Evolutionary conservation across 2,113 vertebrate species (phyloP).

Genomic region (Alosa alosa): DNA sequence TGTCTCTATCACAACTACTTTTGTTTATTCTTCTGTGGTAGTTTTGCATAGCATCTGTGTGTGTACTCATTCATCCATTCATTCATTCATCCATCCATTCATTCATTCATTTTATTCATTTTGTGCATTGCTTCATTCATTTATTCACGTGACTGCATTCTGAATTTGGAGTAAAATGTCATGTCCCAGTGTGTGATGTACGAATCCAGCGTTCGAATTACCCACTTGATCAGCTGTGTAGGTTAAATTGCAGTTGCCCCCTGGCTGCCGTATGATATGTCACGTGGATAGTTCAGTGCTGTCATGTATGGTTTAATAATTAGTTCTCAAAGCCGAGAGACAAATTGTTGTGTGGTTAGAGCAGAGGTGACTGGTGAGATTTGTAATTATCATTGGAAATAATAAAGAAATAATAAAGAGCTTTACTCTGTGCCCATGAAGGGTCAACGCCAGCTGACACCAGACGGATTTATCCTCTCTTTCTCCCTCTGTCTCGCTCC

Average conservation of each 20-base stretch:
- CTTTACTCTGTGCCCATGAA: not conserved
- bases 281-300: not conserved
- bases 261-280: not conserved
- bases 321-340: conserved; percentile 48
- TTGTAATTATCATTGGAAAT: conserved; percentile 26
- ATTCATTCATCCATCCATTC: not conserved
- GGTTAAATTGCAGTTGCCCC: not conserved
- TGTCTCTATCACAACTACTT: not conserved
- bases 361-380: conserved; percentile 22
- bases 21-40: not conserved
- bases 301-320: conserved; percentile 48
- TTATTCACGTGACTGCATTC: not conserved
- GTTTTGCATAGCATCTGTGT: not conserved
- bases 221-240: conserved; percentile 7
- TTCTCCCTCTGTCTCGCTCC: not conserved
- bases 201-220: not conserved
- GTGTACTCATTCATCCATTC: not conserved
- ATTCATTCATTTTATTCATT: not conserved
- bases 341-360: conserved; percentile 30
- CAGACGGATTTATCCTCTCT: not conserved
- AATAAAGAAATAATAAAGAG: conserved; percentile 16
- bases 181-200: not conserved
- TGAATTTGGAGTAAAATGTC: not conserved
- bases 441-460: not conserved
- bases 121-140: no score